phyloP scores from a whole-genome alignment of 2,888 invertebrate genomes.

The Empis livida region DNA sequence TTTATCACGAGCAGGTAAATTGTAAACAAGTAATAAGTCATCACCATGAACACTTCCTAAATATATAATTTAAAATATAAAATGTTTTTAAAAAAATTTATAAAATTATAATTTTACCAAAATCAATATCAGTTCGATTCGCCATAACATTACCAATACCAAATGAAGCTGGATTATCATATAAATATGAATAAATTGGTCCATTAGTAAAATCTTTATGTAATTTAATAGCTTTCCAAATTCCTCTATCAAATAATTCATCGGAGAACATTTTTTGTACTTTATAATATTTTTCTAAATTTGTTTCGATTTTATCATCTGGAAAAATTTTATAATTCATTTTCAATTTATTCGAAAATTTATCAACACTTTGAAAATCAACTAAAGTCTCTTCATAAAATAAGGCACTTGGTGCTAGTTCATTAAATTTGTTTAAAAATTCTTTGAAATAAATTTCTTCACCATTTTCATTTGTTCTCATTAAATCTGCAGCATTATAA shows the following conservation, averaged over 20 bases:
- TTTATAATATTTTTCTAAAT: slow-evolving; percentile 30
- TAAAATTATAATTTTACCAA: slow-evolving; percentile 36
- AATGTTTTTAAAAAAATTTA: background rate
- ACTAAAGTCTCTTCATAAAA: slow-evolving; percentile 49
- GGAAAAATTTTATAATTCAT: slow-evolving; percentile 13
- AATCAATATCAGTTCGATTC: slow-evolving; percentile 28
- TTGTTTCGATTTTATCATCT: background rate
- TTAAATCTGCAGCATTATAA: slow-evolving; percentile 45
- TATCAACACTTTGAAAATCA: slow-evolving; percentile 22
- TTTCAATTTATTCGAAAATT: slow-evolving; percentile 15
- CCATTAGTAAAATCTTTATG: slow-evolving; percentile 40
- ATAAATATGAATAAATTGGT: slow-evolving; percentile 50
- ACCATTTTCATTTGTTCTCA: slow-evolving; percentile 43
- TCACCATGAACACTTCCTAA: background rate
- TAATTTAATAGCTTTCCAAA: slow-evolving; percentile 43
- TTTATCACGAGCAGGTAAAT: background rate
- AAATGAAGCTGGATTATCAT: slow-evolving; percentile 41
- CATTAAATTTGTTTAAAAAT: slow-evolving; percentile 9
- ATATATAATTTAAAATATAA: background rate
- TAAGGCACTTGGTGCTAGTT: slow-evolving; percentile 45
- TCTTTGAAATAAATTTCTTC: slow-evolving; percentile 26
- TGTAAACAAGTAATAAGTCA: background rate
- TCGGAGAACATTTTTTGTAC: slow-evolving; percentile 44
- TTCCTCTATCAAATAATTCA: slow-evolving; percentile 45
- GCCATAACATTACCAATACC: slow-evolving; percentile 44